Evolutionary conservation across 2,113 vertebrate genomes (phyloP).

Genomic region (Dasyurus viverrinus): DNA sequence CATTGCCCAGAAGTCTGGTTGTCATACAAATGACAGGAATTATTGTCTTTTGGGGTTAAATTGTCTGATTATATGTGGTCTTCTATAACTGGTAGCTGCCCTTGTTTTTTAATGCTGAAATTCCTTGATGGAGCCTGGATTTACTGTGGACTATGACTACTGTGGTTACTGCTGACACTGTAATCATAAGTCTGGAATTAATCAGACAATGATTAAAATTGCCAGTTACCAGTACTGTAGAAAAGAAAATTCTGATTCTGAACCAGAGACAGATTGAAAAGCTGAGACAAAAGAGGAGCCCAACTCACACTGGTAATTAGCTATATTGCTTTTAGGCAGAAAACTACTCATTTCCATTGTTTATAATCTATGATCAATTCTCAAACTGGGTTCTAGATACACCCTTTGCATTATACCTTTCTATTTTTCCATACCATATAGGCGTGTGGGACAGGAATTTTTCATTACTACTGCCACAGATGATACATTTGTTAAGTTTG

Average conservation of each 20-base stretch:
- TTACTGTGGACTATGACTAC: neutral
- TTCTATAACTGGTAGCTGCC: neutral
- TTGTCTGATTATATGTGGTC: neutral
- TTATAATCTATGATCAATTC: neutral
- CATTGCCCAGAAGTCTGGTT: neutral
- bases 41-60: neutral
- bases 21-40: neutral
- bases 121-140: neutral
- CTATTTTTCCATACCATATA: neutral
- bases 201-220: neutral
- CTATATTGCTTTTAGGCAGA: neutral
- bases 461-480: neutral
- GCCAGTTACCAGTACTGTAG: neutral
- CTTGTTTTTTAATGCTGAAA: neutral
- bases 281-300: neutral
- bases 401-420: neutral
- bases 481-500: neutral
- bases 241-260: neutral
- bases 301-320: neutral
- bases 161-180: neutral
- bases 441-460: too few species aligned
- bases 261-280: neutral
- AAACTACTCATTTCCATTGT: neutral
- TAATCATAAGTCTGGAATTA: neutral
- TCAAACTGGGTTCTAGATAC: neutral